Base-by-base conservation (phyloP, 2,113 vertebrate species). In the Oryzias woworae region DNA sequence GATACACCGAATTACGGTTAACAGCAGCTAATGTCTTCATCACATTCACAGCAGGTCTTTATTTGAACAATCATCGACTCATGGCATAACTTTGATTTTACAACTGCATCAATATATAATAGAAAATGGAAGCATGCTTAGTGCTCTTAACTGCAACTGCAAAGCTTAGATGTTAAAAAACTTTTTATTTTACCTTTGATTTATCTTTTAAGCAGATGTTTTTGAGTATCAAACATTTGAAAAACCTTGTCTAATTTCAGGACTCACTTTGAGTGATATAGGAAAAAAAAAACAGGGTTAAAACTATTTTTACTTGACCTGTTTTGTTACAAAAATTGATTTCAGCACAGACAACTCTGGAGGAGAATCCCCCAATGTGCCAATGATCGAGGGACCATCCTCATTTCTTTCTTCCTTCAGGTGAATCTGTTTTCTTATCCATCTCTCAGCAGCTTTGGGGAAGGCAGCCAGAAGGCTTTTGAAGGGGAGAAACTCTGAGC, bases 21-120 rank as follows among this genome's bases (percentile, higher is more conserved):
- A 59, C 62, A 54, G 24, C 71, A 62, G 73, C 66, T 55, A 66
- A 78, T 74, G 78, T 80, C 75, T 81, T 57, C 68, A 65, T 78
- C 66, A 57, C 79, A 84, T 73, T 77, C 56, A 65, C 68, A 75
- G 61, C 69, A 45, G 58, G 49, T 16, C n/a, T 71, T 79, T 66
- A 53, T 63, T 59, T 55, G 22, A 78, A 75, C 48, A 71, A 26
- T 59, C 62, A 14, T n/a, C 49, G 5, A 41, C 69, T 66, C 49
- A 47, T 63, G 59, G 20, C 44, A 43, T 8, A 47, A 66, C 49
- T 60, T 20, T 45, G 47, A 45, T 74, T 61, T 57, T 78, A 48
- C 15, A 61, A 47, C 16, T 31, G 58, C 41, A 14, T 56, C 17
- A 23, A 41, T 56, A 36, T 56, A 26, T 43, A 48, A 64, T 8